phyloP scores from a whole-genome alignment of 1,140 invertebrate species.

The Spodoptera frugiperda region DNA sequence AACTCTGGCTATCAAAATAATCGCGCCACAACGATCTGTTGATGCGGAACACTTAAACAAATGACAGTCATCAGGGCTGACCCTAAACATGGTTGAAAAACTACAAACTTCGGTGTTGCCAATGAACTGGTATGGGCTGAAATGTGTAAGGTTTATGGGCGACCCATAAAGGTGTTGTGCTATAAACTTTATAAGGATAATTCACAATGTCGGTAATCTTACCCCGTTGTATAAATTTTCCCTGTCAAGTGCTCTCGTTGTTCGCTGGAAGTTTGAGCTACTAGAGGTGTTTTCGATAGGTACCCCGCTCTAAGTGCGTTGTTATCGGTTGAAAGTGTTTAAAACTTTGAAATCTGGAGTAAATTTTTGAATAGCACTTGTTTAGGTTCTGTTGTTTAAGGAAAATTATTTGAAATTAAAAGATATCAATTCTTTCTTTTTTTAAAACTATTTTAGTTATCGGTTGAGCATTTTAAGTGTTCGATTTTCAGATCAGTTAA shows the following conservation, averaged over 20 bases:
- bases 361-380: neutral
- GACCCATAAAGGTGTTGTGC: constrained; percentile 47
- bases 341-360: constrained; percentile 3
- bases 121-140: constrained; percentile 30
- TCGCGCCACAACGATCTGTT: constrained; percentile 14
- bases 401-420: neutral
- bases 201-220: constrained; percentile 22
- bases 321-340: neutral
- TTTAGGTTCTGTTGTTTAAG: neutral
- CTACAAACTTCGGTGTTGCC: neutral
- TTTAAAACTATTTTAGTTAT: too few species aligned
- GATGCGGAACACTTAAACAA: constrained; percentile 27
- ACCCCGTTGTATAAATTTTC: constrained; percentile 14
- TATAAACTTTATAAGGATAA: constrained; percentile 40
- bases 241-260: constrained; percentile 8
- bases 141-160: constrained; percentile 43
- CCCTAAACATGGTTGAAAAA: constrained; percentile 7
- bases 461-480: too few species aligned
- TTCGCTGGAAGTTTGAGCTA: constrained; percentile 17
- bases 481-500: too few species aligned
- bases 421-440: too few species aligned
- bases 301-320: neutral
- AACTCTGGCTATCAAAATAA: constrained; percentile 24
- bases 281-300: neutral
- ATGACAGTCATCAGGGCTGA: constrained; percentile 32